These are phyloP conservation scores for Gymnocheta viridis DNA, from an alignment of 2,888 invertebrate species.

Conservation along the genomic window DNA sequence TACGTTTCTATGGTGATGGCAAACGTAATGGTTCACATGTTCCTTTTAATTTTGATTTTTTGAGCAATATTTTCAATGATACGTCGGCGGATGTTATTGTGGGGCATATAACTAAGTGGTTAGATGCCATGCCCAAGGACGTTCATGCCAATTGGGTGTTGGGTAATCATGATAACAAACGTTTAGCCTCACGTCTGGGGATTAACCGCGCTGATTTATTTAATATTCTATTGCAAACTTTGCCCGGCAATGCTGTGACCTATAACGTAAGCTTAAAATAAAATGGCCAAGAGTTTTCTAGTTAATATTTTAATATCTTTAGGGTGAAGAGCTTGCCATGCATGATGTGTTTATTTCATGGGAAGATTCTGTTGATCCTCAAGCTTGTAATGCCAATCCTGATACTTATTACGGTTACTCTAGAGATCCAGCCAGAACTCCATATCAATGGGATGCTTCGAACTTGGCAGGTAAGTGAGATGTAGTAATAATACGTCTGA, in stretches of 20 bases:
- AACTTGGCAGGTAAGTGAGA: constrained; percentile 78
- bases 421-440: constrained; percentile 85
- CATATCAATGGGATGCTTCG: constrained; percentile 85
- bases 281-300: neutral
- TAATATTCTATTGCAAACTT: constrained; percentile 90
- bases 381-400: constrained; percentile 83
- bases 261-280: constrained; percentile 85
- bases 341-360: constrained; percentile 82
- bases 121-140: constrained; percentile 84
- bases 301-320: neutral
- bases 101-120: constrained; percentile 84
- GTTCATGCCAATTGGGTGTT: constrained; percentile 86
- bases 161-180: constrained; percentile 90
- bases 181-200: constrained; percentile 88
- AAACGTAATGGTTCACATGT: constrained; percentile 83
- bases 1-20: constrained; percentile 85
- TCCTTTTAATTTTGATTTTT: constrained; percentile 87
- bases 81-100: constrained; percentile 78
- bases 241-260: constrained; percentile 92
- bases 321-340: constrained; percentile 89
- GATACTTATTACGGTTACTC: constrained; percentile 79
- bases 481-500: too few relatives aligned
- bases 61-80: constrained; percentile 82
- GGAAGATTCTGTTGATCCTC: constrained; percentile 84
- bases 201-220: constrained; percentile 88